Base-by-base conservation (phyloP, 1,140 invertebrate species). In the Chrysoperla carnea region DNA sequence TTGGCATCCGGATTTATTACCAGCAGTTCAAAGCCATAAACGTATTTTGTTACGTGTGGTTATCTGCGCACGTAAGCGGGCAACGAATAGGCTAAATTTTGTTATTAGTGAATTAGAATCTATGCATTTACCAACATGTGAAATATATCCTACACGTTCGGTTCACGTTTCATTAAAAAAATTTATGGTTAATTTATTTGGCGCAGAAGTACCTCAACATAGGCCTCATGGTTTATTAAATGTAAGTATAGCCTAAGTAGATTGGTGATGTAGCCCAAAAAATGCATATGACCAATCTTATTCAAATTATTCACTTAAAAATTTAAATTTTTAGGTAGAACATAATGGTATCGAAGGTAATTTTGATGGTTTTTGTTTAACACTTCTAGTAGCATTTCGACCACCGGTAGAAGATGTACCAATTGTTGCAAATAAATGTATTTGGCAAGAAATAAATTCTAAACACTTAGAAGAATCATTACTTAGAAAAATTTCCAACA, bases 151-250 rank as follows among this genome's bases (percentile, higher is more conserved):
- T 17, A 71, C 73, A 37, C 78, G 81, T 53, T 91, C 81, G 64
- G 55, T 92, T 15, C 84, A 92, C 64, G 85, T 84, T 1, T 88
- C 84, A 35, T 58, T 94, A 29, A 78, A 84, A 50, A 84, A 79
- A 58, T 93, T 87, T 59, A 89, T 92, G 83, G 78, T 85, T 41
- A 84, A 91, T 63, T 75, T 91, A 51, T 93, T 92, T 68, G 86
- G 86, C 13, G 74, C 80, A 37, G 84, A 85, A 52, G 70, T 91
- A 23, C 80, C 85, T 4, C 74, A 77, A 37, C 88, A 94, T 55
- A 73, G 83, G 50, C 88, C 86, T 1, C 77, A 88, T 54, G 89
- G 87, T 2, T 55, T 88, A 6, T 58, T 91, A 1, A 76, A 74
- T 43, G 64, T 78, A 33, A 52, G 52, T 46, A 29, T 41, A 39